A percentile compares a stretch with the other conserved stretches of the same genome.
Conservation (phyloP, 2,113 vertebrate genomes). For the Enhydra lutris region DNA sequence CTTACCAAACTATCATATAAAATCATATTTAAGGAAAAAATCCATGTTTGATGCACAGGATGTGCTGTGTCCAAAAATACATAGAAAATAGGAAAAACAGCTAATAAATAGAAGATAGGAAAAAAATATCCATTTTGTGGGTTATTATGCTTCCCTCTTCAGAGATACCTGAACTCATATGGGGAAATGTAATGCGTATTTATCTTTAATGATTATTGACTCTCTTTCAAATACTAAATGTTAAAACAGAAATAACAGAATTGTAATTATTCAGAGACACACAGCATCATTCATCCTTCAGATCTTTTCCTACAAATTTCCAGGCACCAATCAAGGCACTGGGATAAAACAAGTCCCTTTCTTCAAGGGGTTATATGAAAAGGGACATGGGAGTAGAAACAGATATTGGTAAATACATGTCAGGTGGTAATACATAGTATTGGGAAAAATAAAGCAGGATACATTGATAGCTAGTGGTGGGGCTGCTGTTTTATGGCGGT, state of each 20-base stretch:
- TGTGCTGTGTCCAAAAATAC: not conserved
- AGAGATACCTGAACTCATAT: not conserved
- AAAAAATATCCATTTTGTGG: not conserved
- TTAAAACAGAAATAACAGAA: not conserved
- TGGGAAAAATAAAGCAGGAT: not conserved
- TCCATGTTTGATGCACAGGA: not conserved
- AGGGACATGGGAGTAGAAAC: not conserved
- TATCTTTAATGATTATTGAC: not conserved
- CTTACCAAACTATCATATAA: constrained; percentile 24
- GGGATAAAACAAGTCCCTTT: not conserved
- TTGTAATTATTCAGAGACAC: not conserved
- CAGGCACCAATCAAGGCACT: not conserved
- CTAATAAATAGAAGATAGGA: not conserved
- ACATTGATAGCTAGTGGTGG: not conserved
- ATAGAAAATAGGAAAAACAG: not conserved
- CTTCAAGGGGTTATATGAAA: not conserved
- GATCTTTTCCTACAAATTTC: not conserved
- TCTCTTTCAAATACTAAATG: not conserved
- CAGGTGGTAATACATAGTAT: not conserved
- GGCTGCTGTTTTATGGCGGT: not conserved
- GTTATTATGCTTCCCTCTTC: not conserved
- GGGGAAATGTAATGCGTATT: not conserved
- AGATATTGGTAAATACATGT: not conserved
- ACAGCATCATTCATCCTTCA: not conserved
- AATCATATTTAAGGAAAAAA: constrained; percentile 65